Percentiles rank a stretch among this genome's conserved stretches.
Conservation (phyloP, 2,888 invertebrate genomes). For the Sericinus montela region DNA sequence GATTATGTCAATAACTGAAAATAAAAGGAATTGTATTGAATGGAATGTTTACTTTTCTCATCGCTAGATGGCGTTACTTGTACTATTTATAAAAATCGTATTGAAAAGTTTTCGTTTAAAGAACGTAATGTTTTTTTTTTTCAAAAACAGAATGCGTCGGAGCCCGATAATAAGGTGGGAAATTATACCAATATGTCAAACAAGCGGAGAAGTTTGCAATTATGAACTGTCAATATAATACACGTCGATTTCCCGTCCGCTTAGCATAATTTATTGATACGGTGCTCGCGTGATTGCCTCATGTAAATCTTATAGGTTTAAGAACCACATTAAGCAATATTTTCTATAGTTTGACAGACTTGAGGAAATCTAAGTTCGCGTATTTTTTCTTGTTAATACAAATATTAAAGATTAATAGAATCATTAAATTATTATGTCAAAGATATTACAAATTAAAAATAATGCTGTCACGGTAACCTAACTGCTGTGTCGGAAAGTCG, state of each 20-base stretch:
- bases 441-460: too few species aligned
- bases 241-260: constrained; percentile 16
- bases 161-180: not conserved
- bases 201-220: constrained; percentile 16
- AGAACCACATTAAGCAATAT: constrained; percentile 19
- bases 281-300: constrained; percentile 22
- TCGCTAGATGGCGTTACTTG: constrained; percentile 40
- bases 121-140: not conserved
- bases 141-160: not conserved
- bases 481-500: too few species aligned
- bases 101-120: not conserved
- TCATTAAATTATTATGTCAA: constrained; percentile 40
- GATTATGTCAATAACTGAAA: too few species aligned
- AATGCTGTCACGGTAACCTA: too few species aligned
- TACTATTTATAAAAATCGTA: not conserved
- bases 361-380: constrained; percentile 16
- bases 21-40: too few species aligned
- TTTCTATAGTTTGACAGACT: constrained; percentile 20
- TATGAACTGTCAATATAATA: constrained; percentile 24
- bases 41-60: not conserved
- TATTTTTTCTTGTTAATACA: constrained; percentile 10
- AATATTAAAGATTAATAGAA: constrained; percentile 23
- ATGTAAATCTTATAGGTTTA: constrained; percentile 25
- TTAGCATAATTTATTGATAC: constrained; percentile 7
- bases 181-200: not conserved